Base-by-base conservation (phyloP, 2,113 vertebrate species). In the Trematomus loennbergii region DNA sequence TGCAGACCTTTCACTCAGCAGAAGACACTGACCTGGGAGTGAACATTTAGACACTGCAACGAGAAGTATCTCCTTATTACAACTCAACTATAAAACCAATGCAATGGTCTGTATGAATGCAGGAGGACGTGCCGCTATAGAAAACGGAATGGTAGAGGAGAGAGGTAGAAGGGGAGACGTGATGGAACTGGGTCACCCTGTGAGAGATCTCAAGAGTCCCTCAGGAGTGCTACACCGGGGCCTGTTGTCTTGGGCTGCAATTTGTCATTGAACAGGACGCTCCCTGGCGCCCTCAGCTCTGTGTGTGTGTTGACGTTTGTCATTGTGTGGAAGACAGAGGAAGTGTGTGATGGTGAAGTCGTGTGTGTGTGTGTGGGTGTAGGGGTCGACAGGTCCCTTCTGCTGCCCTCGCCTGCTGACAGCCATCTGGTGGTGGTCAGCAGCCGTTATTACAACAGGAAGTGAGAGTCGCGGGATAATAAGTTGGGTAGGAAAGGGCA, bases 101-200 rank as follows among this genome's bases (percentile, higher is more conserved):
- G 52, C 11, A 52, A 45, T 6, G 16, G 48, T 79, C 20, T 45
- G 13, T 46, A 36, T 69, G 60, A 82, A 84, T 58, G 65, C 46
- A 75, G 64, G 57, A 74, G 69, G 71, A 75, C 13, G 9, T 48
- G 57, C 78, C 59, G 69, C 67, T 71, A 61, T 79, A 65, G 22
- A 58, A 57, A 73, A n/a, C 49, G 55, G 46, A 84, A 63, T 5
- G 71, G 63, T 55, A 72, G 45, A 72, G 79, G 54, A 53, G 79
- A 78, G 59, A 64, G 45, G 54, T 36, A 83, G 59, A 89, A 89
- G 77, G 86, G 86, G 79, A 82, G 75, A 90, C 72, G 5, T 86
- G 90, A 91, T 92, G 91, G 89, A 95, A 94, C 85, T 94, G 92
- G 94, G 94, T 95, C 94, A 95, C 86, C 91, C 92, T 93, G 93